These are phyloP conservation scores for Promerops cafer DNA, from an alignment of 2,113 vertebrate genomes.

Conservation along the genomic window DNA sequence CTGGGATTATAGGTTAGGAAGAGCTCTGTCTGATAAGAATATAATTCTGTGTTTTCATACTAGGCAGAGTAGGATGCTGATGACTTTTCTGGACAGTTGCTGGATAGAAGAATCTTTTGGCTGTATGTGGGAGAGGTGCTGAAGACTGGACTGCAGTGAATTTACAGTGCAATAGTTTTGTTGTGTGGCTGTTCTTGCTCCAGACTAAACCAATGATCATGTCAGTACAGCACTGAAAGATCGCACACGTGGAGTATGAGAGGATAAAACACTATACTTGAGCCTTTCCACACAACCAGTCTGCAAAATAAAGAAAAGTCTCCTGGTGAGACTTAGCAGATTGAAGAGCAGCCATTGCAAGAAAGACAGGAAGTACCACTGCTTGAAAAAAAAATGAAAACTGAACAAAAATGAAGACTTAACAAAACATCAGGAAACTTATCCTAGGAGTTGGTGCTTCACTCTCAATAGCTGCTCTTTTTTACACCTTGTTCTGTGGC, in stretches of 20 bases:
- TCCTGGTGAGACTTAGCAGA: neutral
- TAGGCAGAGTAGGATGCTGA: neutral
- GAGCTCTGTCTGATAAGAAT: neutral
- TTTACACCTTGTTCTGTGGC: neutral
- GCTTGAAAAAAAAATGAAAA: neutral
- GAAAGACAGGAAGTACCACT: neutral
- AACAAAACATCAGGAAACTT: neutral
- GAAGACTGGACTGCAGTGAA: neutral
- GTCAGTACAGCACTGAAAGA: neutral
- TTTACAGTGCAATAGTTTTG: neutral
- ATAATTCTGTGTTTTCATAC: neutral
- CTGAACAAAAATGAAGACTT: neutral
- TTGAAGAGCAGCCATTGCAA: neutral
- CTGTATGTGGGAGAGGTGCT: neutral
- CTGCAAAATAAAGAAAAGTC: neutral
- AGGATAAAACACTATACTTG: neutral
- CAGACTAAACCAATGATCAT: neutral
- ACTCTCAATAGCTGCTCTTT: neutral
- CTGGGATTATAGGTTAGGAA: neutral
- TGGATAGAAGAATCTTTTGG: neutral
- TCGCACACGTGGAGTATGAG: neutral
- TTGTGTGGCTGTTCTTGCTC: rapidly evolving
- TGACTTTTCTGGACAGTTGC: neutral
- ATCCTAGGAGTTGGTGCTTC: neutral
- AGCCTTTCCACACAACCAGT: neutral